Evolutionary conservation across 2,113 vertebrate genomes (phyloP).

Genomic region (Dolichallabes microphthalmus): DNA sequence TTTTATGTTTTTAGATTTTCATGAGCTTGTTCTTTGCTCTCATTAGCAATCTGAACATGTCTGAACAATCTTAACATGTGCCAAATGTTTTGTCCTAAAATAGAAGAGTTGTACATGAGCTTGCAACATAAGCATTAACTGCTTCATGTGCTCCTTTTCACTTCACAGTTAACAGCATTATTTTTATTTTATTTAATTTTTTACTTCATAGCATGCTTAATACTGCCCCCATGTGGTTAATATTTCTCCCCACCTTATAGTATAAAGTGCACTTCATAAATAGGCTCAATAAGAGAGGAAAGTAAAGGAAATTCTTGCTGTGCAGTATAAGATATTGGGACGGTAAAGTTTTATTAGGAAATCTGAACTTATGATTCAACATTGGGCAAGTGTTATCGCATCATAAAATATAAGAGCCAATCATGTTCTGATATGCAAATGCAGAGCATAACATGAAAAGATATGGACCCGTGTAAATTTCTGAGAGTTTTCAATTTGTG

Average conservation of each 20-base stretch:
- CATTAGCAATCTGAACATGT: too few species aligned
- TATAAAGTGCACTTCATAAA: neutral
- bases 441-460: neutral
- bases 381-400: neutral
- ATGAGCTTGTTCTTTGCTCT: neutral
- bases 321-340: neutral
- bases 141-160: too few species aligned
- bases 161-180: too few species aligned
- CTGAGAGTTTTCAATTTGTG: neutral
- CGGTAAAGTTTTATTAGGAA: neutral
- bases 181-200: too few species aligned
- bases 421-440: neutral
- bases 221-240: slow-evolving; percentile 51
- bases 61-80: too few species aligned
- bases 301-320: neutral
- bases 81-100: too few species aligned
- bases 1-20: neutral
- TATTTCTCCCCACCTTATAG: neutral
- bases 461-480: neutral
- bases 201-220: slow-evolving; percentile 15
- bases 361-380: neutral
- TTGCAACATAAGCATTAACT: neutral
- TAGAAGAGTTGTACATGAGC: too few species aligned
- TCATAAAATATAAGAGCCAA: neutral
- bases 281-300: neutral